phyloP scores from a whole-genome alignment of 2,797 vertebrate genomes.

The Denticeps clupeoides region DNA sequence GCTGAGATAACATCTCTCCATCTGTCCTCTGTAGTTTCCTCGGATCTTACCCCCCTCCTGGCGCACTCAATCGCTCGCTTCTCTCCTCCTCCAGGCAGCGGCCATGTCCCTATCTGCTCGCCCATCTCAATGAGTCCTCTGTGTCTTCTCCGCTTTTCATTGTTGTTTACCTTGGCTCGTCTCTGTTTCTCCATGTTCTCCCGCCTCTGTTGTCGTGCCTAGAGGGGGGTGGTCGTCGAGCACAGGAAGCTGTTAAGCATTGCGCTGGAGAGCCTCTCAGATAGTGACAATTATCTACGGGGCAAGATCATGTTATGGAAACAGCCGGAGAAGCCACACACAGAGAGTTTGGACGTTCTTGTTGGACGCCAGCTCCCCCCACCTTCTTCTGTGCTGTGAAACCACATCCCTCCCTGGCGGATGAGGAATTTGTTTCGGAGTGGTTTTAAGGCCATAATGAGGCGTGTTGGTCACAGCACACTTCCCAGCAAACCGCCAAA shows the following conservation, averaged over 20 bases:
- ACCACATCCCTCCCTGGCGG: no score
- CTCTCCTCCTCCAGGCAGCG: background rate
- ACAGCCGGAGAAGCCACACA: slow-evolving; percentile 16
- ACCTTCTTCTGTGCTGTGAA: no score
- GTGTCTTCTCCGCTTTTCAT: slow-evolving; percentile 1
- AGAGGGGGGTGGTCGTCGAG: slow-evolving; percentile 10
- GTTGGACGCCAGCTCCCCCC: no score
- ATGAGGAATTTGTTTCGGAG: background rate
- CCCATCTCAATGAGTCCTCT: slow-evolving; percentile 12
- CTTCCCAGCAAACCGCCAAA: slow-evolving; percentile 10
- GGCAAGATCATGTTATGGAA: slow-evolving; percentile 14
- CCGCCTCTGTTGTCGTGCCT: background rate
- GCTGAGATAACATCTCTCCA: background rate
- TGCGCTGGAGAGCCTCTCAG: slow-evolving; percentile 10
- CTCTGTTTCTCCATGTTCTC: background rate
- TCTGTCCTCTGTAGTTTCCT: background rate
- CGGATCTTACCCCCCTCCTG: background rate
- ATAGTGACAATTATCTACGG: slow-evolving; percentile 23
- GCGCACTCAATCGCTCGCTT: slow-evolving; percentile 1
- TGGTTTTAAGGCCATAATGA: background rate
- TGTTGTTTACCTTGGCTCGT: slow-evolving; percentile 13
- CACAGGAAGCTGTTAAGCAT: slow-evolving; percentile 16
- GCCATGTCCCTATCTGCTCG: slow-evolving; percentile 7
- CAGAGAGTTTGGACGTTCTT: no score
- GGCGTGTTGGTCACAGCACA: slow-evolving; percentile 6